Evolutionary conservation across 2,888 invertebrate genomes (phyloP), one percentile per base, ranked within the genome.

Genomic region (Eilema caniola): DNA sequence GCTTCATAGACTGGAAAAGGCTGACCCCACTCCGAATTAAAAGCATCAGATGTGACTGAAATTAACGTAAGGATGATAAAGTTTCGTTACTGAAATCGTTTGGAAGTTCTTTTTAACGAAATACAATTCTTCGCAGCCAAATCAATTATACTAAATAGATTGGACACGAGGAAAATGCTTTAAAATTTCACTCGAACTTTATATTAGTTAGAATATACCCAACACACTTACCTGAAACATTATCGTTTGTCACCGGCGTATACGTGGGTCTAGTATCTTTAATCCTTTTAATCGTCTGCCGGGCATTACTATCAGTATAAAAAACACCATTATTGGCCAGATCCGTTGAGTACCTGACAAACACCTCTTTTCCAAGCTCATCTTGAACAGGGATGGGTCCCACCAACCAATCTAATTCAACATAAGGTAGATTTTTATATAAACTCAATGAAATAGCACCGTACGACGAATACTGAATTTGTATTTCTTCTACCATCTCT

Each of bases 231-330:
- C 93, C 88, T 31, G 92, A 83, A 10, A 93, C 77, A 0, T 75
- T 76, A 11, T 89, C 87, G 3, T 77, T 28, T 3, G 83, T 84
- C 0, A 77, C 61, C 0, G 87, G 85, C 0, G 78, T 78, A 33
- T 86, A 92, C 0, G 83, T 84, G 0, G 89, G 78, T 47, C 90
- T 73, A 0, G 92, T 91, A 84, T 97, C 95, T 41, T 96, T 92
- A 0, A 96, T 94, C 62, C 99, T 95, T 83, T 97, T 96, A 0
- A 99, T 85, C 86, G 97, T 97, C 92, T 99, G 98, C 0, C 99
- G 95, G 0, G 99, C 99, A 91, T 99, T 99, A 0, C 98, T 97
- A 88, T 99, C 99, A 0, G 99, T 99, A 88, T 97, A 99, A 89
- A 99, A 99, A 0, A 92, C 92, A 0, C 96, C 96, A 0, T 95